Evolutionary conservation across 2,888 invertebrate genomes (phyloP), one percentile per base, ranked within the genome.

Genomic region (Macrosiphum euphorbiae): DNA sequence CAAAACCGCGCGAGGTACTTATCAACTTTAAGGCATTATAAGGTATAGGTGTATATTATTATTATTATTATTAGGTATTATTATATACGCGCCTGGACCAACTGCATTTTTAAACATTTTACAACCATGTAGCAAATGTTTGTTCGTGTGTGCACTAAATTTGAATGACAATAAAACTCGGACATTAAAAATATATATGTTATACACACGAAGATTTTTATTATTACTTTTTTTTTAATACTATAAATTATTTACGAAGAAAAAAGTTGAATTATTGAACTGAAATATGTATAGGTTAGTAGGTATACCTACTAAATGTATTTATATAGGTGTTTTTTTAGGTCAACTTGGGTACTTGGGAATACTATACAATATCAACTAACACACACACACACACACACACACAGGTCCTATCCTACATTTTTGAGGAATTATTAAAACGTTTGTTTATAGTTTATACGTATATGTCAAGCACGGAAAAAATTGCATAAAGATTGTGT

Each of bases 1-100:
- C 86, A 24, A 58, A 91, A 67, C 67, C 88, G 41, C 67, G 88
- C 88, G 92, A 92, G 67, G 58, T 92, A 88, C 67, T 52, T 28
- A 92, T 92, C 50, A 13, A 67, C 50, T 88, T n/a, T 41, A 20
- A 35, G 78, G 35, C 35, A 78, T 41, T 11, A 24, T 61, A 55
- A 50, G 35, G 7, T 52, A 13, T 2, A 35, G 26, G 13, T 5
- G 26, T 41, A n/a, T 47, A 7, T 55, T 55, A 55, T 55, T 52
- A 55, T 55, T 52, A 52, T 7, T 52, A 52, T 50, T 52, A 52
- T 52, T 52, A 50, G 10, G 44, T 35, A 44, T 44, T 58, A 58
- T 58, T 85, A 89, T 89, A 86, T 24, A 50, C 61, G 3, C 3
- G 10, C 58, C 55, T 58, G 28, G 16, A 47, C 44, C 44, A 35